Percentiles rank a stretch among this genome's conserved stretches.
phyloP scores from a whole-genome alignment of 2,797 vertebrate species.

The Rousettus madagascariensis region DNA sequence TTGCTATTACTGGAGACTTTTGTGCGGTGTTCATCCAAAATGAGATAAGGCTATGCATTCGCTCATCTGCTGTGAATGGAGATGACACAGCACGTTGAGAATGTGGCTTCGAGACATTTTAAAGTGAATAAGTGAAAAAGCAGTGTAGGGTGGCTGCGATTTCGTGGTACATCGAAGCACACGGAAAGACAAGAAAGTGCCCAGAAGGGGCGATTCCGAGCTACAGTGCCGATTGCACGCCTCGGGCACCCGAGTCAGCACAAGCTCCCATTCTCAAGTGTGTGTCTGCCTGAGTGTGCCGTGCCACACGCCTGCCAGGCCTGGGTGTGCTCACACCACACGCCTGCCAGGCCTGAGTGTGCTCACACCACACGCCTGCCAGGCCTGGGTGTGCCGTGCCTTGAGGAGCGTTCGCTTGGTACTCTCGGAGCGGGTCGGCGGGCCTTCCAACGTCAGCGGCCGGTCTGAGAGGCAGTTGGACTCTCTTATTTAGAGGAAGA shows the following conservation, averaged over 20 bases:
- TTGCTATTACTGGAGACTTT: constrained; percentile 5
- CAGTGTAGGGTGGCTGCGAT: not conserved
- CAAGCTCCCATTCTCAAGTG: constrained; percentile 55
- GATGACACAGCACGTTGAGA: constrained; percentile 49
- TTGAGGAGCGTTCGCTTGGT: not conserved
- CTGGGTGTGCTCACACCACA: not conserved
- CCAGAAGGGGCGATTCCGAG: no score
- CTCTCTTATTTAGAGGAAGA: not conserved
- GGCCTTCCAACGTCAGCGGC: not conserved
- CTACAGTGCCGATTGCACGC: not conserved
- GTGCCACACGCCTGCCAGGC: not conserved
- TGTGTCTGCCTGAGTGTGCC: not conserved
- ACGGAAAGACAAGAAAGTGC: not conserved
- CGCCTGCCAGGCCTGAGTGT: not conserved
- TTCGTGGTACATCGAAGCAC: no score
- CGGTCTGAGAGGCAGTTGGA: not conserved
- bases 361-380: not conserved
- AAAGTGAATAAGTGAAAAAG: not conserved
- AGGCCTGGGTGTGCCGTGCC: not conserved
- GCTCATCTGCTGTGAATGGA: not conserved
- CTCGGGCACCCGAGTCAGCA: accelerated
- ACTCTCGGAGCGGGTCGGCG: not conserved
- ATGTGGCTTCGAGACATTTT: constrained; percentile 55
- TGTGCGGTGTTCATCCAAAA: constrained; percentile 66
- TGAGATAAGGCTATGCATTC: constrained; percentile 77